Evolutionary conservation across 1,140 invertebrate species (phyloP).

Genomic region (Portunus trituberculatus): DNA sequence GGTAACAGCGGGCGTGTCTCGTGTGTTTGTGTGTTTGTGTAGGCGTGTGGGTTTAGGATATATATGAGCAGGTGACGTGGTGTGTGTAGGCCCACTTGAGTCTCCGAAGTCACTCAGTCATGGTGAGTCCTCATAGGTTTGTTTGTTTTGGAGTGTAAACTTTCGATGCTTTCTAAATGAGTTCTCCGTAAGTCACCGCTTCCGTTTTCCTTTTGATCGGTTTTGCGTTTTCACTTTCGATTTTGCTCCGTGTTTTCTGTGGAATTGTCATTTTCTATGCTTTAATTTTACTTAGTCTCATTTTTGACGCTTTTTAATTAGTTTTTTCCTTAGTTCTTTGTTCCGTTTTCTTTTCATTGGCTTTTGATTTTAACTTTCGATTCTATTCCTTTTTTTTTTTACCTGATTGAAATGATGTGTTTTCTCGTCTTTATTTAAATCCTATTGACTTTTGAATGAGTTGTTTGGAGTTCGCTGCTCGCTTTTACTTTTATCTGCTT

Average conservation of each 20-base stretch:
- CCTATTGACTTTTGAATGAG: background rate
- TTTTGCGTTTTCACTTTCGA: no score
- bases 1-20: background rate
- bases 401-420: background rate
- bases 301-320: no score
- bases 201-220: background rate
- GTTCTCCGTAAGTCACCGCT: background rate
- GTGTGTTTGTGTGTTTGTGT: background rate
- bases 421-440: background rate
- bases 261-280: no score
- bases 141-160: background rate
- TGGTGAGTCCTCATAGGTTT: background rate
- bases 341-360: background rate
- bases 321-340: no score
- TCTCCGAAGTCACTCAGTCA: background rate
- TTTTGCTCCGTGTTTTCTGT: no score
- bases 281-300: no score
- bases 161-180: background rate
- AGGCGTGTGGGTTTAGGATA: background rate
- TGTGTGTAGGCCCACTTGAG: background rate
- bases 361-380: background rate
- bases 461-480: no score
- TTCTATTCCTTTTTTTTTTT: background rate
- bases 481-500: no score
- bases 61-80: conserved; percentile 2